Conservation (phyloP, 2,888 invertebrate genomes). For the Clistopyga incitator region DNA sequence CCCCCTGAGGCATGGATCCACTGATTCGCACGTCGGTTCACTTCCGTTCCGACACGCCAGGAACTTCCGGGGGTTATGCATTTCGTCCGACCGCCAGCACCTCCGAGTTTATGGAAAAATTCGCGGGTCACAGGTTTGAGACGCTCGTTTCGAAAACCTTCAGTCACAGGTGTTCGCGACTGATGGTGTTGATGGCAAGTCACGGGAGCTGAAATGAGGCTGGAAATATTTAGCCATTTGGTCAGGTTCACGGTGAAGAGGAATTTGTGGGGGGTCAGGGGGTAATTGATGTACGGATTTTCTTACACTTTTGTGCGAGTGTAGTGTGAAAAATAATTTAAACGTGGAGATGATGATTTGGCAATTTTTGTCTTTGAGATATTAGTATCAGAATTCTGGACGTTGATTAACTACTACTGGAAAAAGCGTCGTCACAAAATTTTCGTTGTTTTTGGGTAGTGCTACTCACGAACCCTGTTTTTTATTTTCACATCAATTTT, state of each 20-base stretch:
- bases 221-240: neutral
- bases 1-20: slow-evolving; percentile 27
- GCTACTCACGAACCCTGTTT: no score
- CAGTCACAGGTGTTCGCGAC: neutral
- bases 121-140: neutral
- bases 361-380: no score
- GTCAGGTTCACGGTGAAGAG: neutral
- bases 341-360: no score
- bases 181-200: neutral
- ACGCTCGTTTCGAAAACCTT: neutral
- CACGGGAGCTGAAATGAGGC: neutral
- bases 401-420: no score
- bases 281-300: neutral
- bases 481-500: no score
- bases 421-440: no score
- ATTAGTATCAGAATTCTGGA: no score
- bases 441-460: no score
- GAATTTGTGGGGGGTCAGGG: neutral
- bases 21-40: slow-evolving; percentile 31
- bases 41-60: slow-evolving; percentile 29
- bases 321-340: no score
- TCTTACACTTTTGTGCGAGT: no score
- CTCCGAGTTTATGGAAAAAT: neutral
- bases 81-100: neutral
- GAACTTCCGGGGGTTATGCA: slow-evolving; percentile 35